Conservation (phyloP, 2,113 vertebrate genomes). For the Leptodactylus fuscus region DNA sequence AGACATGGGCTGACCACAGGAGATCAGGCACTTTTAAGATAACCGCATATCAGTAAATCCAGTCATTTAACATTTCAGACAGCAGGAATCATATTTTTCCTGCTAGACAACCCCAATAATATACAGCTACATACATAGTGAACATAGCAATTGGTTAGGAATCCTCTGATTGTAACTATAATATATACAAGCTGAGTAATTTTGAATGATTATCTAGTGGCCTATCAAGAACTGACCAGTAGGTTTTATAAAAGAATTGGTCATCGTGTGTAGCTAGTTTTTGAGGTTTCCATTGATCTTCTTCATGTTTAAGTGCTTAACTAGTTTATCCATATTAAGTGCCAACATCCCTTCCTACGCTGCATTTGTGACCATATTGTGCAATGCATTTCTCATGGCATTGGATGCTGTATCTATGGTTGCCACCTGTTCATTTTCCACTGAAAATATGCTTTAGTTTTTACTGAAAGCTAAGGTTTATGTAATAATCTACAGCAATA, state of each 20-base stretch:
- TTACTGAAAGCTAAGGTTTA: no score
- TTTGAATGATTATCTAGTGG: not conserved
- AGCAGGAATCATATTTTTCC: no score
- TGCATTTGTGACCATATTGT: constrained; percentile 8
- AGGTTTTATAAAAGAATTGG: not conserved
- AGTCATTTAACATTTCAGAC: no score
- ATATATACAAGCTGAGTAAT: no score
- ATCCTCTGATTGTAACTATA: not conserved
- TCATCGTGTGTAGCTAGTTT: not conserved
- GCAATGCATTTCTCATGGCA: not conserved
- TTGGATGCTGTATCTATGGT: not conserved
- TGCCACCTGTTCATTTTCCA: not conserved
- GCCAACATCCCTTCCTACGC: not conserved
- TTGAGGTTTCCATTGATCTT: constrained; percentile 12
- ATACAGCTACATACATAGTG: no score
- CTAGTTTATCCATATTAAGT: no score
- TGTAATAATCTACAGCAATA: no score
- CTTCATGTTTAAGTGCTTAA: not conserved
- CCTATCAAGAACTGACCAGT: not conserved
- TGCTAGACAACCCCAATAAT: no score
- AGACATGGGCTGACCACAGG: no score
- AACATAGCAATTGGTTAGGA: no score
- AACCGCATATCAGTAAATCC: no score
- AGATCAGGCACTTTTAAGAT: no score
- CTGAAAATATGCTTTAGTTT: not conserved